Evolutionary conservation across 2,888 invertebrate species (phyloP).

Genomic region (Eudemis profundana): DNA sequence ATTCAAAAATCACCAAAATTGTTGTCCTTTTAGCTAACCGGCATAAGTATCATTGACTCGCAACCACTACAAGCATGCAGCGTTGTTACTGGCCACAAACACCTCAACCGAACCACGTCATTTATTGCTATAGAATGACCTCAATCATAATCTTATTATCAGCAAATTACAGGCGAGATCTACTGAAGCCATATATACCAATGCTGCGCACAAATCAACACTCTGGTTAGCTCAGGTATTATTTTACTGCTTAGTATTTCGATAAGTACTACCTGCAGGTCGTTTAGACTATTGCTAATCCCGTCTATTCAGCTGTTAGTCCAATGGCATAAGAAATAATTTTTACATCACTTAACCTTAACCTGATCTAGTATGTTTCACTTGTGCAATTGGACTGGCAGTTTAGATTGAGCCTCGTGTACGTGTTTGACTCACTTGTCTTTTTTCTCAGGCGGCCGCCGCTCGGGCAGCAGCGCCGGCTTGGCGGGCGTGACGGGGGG

Average conservation of each 20-base stretch:
- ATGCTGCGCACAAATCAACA: slow-evolving; percentile 17
- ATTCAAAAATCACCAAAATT: too few relatives aligned
- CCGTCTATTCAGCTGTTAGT: not conserved
- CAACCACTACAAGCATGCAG: slow-evolving; percentile 48
- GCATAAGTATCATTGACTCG: slow-evolving; percentile 8
- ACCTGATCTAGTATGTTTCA: too few relatives aligned
- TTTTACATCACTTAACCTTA: not conserved
- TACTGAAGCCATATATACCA: slow-evolving; percentile 33
- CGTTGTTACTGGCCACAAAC: slow-evolving; percentile 32
- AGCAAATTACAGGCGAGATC: slow-evolving; percentile 34
- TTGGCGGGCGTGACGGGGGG: slow-evolving; percentile 69
- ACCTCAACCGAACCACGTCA: slow-evolving; percentile 28
- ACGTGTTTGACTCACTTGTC: slow-evolving; percentile 71
- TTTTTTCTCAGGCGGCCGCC: slow-evolving; percentile 65
- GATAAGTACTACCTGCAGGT: not conserved
- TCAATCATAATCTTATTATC: not conserved
- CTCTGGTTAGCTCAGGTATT: slow-evolving; percentile 28
- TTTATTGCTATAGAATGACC: slow-evolving; percentile 16
- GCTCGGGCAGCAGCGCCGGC: slow-evolving; percentile 55
- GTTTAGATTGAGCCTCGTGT: slow-evolving; percentile 30
- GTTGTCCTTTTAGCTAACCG: not conserved
- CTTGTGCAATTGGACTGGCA: not conserved
- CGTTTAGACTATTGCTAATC: not conserved
- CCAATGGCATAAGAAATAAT: not conserved
- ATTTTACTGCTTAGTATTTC: slow-evolving; percentile 2